Conservation (phyloP, 2,797 vertebrate species). For the Malacoraja senta region DNA sequence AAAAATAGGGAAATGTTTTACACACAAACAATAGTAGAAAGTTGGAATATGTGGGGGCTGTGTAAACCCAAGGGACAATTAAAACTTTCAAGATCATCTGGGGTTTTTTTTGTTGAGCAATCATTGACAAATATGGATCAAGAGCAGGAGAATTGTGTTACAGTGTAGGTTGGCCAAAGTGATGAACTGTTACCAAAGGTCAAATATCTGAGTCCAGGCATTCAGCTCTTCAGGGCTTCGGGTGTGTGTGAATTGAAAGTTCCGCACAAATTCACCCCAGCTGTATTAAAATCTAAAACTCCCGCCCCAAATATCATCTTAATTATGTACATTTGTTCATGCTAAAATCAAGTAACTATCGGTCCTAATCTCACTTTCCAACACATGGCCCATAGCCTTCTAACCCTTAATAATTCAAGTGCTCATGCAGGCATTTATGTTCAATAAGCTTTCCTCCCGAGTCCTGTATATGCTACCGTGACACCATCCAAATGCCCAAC, state of each 20-base stretch:
- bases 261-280: not conserved
- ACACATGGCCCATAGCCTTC: no score
- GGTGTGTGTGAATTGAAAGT: not conserved
- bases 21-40: not conserved
- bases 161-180: no score
- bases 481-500: not conserved
- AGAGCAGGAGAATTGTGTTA: not conserved
- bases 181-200: not conserved
- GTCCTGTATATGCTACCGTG: not conserved
- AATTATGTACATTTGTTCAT: not conserved
- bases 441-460: no score
- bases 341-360: no score
- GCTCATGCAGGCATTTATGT: no score
- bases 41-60: not conserved
- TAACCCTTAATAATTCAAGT: no score
- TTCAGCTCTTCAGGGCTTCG: not conserved
- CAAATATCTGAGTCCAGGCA: not conserved
- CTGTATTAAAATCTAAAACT: not conserved
- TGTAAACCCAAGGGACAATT: not conserved
- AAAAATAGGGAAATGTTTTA: not conserved
- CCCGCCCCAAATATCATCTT: not conserved
- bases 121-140: not conserved
- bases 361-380: no score
- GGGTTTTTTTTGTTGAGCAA: not conserved
- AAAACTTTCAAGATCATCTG: not conserved